These are phyloP conservation scores for Aquatica leii DNA, from an alignment of 2,888 invertebrate species.

Conservation along the genomic window DNA sequence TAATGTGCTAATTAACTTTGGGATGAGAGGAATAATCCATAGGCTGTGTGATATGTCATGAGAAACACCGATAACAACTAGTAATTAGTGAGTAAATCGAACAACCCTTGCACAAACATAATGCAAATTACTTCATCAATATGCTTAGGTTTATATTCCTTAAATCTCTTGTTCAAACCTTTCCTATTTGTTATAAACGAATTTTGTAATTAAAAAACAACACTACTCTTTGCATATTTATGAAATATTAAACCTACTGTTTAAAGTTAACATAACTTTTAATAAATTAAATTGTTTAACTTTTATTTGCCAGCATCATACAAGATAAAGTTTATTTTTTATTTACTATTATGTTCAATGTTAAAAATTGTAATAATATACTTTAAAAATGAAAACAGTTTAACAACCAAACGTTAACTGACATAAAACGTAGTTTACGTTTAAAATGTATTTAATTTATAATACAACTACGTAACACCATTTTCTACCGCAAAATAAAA, in stretches of 20 bases:
- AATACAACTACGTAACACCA: no score
- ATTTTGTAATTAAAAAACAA: slow-evolving; percentile 23
- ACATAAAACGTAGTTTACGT: no score
- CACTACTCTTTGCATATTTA: slow-evolving; percentile 10
- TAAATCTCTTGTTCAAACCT: slow-evolving; percentile 10
- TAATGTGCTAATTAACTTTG: slow-evolving; percentile 37
- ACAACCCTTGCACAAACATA: slow-evolving; percentile 35
- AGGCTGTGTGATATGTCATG: slow-evolving; percentile 35
- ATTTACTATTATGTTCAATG: not conserved
- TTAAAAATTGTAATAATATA: not conserved
- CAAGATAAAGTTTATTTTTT: not conserved
- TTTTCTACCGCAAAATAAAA: no score
- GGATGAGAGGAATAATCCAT: slow-evolving; percentile 37
- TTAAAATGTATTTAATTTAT: no score
- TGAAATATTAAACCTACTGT: not conserved
- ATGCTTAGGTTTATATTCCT: slow-evolving; percentile 23
- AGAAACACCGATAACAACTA: slow-evolving; percentile 36
- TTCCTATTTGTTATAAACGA: slow-evolving; percentile 5
- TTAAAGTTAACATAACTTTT: not conserved
- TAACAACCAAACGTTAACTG: no score
- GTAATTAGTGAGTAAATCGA: slow-evolving; percentile 36
- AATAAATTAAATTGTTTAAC: not conserved
- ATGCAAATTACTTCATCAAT: slow-evolving; percentile 37
- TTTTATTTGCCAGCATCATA: not conserved
- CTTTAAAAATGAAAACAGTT: no score